Conservation (phyloP, 2,888 invertebrate genomes). For the Spisula solida region DNA sequence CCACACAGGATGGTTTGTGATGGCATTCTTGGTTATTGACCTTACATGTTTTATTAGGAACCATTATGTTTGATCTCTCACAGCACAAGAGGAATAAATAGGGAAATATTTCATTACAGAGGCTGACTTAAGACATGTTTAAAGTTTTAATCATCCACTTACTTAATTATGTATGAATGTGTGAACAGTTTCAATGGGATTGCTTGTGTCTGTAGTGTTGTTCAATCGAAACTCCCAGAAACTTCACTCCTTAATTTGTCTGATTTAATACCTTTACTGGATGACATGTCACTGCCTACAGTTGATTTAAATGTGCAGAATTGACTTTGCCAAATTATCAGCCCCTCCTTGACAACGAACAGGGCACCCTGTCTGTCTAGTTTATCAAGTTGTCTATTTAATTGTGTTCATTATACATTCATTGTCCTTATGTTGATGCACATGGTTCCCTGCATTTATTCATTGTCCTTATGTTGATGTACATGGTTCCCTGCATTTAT, state of each 20-base stretch:
- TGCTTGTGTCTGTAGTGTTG: neutral
- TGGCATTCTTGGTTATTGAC: neutral
- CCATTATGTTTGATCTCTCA: neutral
- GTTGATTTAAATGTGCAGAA: constrained; percentile 26
- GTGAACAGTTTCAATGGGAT: constrained; percentile 8
- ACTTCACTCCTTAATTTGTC: constrained; percentile 16
- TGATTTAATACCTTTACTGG: constrained; percentile 25
- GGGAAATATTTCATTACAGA: constrained; percentile 12
- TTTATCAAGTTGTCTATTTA: constrained; percentile 11
- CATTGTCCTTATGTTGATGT: no score
- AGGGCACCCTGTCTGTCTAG: constrained; percentile 13
- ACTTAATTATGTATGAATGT: constrained; percentile 31
- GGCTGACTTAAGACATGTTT: constrained; percentile 25
- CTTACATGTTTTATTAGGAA: neutral
- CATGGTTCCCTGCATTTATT: neutral
- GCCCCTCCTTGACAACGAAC: constrained; percentile 12
- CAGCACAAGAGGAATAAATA: neutral
- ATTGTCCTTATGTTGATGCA: neutral
- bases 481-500: neutral
- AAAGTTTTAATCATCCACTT: constrained; percentile 19
- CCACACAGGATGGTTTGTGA: no score
- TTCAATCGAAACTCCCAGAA: constrained; percentile 16
- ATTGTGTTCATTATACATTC: constrained; percentile 17
- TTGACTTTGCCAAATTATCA: constrained; percentile 26
- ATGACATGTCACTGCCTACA: constrained; percentile 13